phyloP scores from a whole-genome alignment of 2,888 invertebrate genomes.

The Augochlorella aurata region DNA sequence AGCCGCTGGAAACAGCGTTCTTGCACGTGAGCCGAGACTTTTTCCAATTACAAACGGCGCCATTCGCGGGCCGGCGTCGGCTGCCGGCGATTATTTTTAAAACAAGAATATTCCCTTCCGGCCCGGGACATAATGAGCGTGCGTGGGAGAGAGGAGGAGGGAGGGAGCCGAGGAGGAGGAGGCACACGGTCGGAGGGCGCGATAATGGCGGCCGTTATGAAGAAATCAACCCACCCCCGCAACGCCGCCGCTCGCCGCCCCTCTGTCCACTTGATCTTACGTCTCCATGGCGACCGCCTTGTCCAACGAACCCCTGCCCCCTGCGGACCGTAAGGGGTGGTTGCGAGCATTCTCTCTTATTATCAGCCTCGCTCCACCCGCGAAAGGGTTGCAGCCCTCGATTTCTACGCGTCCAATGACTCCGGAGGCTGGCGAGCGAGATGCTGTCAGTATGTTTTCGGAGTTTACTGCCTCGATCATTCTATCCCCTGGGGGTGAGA shows the following conservation, averaged over 20 bases:
- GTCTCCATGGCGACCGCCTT: constrained; percentile 70
- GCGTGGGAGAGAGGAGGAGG: constrained; percentile 77
- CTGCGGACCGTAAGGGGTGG: constrained; percentile 39
- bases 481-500: no score
- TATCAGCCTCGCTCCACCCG: constrained; percentile 69
- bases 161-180: constrained; percentile 66
- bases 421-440: background rate
- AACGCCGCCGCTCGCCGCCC: constrained; percentile 57
- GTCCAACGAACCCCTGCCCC: constrained; percentile 73
- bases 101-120: constrained; percentile 78
- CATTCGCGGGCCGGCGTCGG: constrained; percentile 67
- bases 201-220: constrained; percentile 80
- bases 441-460: no score
- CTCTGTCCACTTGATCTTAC: background rate
- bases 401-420: constrained; percentile 21
- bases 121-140: constrained; percentile 76
- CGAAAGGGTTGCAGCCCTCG: constrained; percentile 69
- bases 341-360: constrained; percentile 70
- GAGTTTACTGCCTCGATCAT: no score
- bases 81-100: constrained; percentile 74
- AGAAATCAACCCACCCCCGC: constrained; percentile 61
- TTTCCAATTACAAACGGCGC: constrained; percentile 78
- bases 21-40: constrained; percentile 68
- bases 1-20: constrained; percentile 45
- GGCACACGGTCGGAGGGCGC: constrained; percentile 51